Evolutionary conservation across 2,888 invertebrate species (phyloP), one percentile per base, ranked within the genome.

Genomic region (Catocala sponsa): DNA sequence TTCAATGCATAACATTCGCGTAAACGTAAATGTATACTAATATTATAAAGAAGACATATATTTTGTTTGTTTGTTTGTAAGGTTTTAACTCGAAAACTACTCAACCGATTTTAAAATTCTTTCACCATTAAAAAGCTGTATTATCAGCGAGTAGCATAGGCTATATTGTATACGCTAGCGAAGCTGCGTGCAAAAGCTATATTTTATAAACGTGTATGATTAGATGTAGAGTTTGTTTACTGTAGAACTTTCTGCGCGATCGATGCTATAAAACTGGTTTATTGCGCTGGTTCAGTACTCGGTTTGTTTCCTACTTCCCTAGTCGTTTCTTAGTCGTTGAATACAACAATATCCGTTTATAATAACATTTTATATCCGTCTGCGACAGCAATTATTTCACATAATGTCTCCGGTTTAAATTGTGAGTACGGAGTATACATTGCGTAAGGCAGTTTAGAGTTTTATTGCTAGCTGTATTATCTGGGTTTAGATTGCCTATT

Each of bases 281-380:
- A 33, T 33, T 12, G 6, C 25, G 41, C 11, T 35, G 5, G 15
- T 33, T 11, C n/a, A 42, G 13, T 33, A 42, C 35, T 25, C 15
- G 6, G 50, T 52, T 55, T 7, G 41, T 55, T 70, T 55, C 59
- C 50, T 57, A 46, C 11, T 55, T 50, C 47, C 35, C 35, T 38
- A 2, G 7, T 38, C 25, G 38, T 53, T 63, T 61, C 53, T 57
- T 63, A 48, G 53, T 63, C 12, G 9, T 43, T 32, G 33, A 44
- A 44, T 56, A 44, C 44, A 49, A 46, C 55, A 60, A 62, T 73
- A 60, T 68, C 61, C 65, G 53, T 50, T 50, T 15, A 32, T 47
- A 12, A 43, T 59, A 52, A 33, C 12, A 58, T 47, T 49, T 55
- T 57, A 55, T 42, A 52, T 61, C 49, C 44, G 43, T 54, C 12